Percentiles rank a stretch among this genome's conserved stretches.
Conservation (phyloP, 1,140 invertebrate genomes). For the Drosophila funebris region DNA sequence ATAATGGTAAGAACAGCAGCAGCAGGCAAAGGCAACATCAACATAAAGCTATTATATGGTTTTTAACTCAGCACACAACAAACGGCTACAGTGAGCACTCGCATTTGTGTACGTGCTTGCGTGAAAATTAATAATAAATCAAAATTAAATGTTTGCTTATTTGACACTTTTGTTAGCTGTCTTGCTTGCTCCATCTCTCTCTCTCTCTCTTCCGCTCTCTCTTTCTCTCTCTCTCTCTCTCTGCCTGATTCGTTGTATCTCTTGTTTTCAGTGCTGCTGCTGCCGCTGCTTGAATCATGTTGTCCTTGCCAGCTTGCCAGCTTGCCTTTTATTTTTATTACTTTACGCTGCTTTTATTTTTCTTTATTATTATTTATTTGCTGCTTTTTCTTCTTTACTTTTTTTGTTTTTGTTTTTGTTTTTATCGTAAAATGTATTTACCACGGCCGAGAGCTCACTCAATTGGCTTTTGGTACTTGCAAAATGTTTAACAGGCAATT, state of each 20-base stretch:
- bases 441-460: constrained; percentile 6
- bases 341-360: constrained; percentile 64
- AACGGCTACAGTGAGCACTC: background rate
- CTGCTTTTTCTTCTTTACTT: background rate
- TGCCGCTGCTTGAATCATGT: background rate
- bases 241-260: too few relatives aligned
- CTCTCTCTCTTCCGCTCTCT: background rate
- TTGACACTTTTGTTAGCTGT: constrained; percentile 66
- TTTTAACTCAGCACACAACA: constrained; percentile 8
- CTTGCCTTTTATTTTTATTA: constrained; percentile 61
- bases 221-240: background rate
- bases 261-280: too few relatives aligned
- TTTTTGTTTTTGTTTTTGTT: constrained; percentile 16
- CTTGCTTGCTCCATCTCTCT: background rate
- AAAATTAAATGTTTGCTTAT: constrained; percentile 80
- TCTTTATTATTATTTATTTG: constrained; percentile 64
- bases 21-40: constrained; percentile 40
- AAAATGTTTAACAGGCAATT: constrained; percentile 61
- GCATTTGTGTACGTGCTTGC: constrained; percentile 45
- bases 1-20: background rate
- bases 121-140: constrained; percentile 79
- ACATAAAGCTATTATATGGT: constrained; percentile 52
- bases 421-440: constrained; percentile 26
- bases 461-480: constrained; percentile 34
- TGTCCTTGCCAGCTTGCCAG: constrained; percentile 21